Base-by-base conservation (phyloP, 2,888 invertebrate genomes). In the Pegoplata infirma region DNA sequence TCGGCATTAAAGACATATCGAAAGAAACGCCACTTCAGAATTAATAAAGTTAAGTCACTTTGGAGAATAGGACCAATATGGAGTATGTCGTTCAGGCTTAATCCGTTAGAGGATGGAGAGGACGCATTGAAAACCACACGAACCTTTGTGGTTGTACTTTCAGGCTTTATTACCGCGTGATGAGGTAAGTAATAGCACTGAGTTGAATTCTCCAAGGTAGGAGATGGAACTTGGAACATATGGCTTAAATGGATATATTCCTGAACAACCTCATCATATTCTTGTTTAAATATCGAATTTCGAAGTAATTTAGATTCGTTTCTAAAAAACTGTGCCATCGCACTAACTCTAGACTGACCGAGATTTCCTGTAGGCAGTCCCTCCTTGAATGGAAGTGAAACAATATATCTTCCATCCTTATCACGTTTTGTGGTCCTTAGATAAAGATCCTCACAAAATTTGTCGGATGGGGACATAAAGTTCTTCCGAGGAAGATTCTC, bases 111-210 rank as follows among this genome's bases (percentile, higher is more conserved):
- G 4, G 64, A 44, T 1, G 36, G 1, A 17, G 25, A 7, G 4
- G 73, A 58, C 5, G 64, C 44, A 14, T 73, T 77, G 32, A 77
- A 77, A 2, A 72, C 67, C 2, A 72, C 76, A 5, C 63, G 5
- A 7, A 32, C 32, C 10, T 32, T 32, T 10, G 10, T 32, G 32
- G n/a, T n/a, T n/a, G n/a, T n/a, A n/a, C n/a, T n/a, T n/a, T n/a
- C n/a, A n/a, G n/a, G n/a, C n/a, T n/a, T n/a, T n/a, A n/a, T n/a
- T n/a, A n/a, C n/a, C n/a, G n/a, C n/a, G n/a, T n/a, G n/a, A n/a
- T n/a, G n/a, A n/a, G n/a, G n/a, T n/a, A n/a, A n/a, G n/a, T n/a
- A n/a, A n/a, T n/a, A n/a, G n/a, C n/a, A n/a, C n/a, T n/a, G n/a
- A n/a, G n/a, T n/a, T 25, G 25, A 25, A 25, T 25, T 25, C n/a